phyloP scores from a whole-genome alignment of 2,797 vertebrate species.

The Eleutherodactylus coqui region DNA sequence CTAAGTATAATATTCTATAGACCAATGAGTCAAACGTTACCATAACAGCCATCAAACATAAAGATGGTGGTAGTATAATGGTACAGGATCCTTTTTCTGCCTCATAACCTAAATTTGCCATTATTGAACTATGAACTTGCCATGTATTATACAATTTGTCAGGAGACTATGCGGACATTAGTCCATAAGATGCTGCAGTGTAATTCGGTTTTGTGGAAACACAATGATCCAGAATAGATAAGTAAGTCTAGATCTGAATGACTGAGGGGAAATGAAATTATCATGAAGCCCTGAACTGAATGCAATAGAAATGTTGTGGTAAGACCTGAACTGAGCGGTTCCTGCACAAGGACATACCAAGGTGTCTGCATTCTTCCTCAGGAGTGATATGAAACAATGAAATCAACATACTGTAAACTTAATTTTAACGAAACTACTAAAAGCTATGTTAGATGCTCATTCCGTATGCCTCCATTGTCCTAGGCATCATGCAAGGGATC shows the following conservation, averaged over 20 bases:
- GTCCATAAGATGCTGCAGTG: not conserved
- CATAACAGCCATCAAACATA: not conserved
- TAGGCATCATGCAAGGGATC: too few species aligned
- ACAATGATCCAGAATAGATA: not conserved
- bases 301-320: not conserved
- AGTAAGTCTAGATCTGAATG: not conserved
- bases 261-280: not conserved
- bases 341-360: not conserved
- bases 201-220: not conserved
- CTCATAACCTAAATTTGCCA: not conserved
- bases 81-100: not conserved
- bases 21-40: not conserved
- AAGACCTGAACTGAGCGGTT: not conserved
- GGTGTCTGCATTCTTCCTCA: not conserved
- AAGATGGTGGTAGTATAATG: not conserved
- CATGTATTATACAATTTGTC: not conserved
- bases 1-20: not conserved
- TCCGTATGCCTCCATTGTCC: not conserved
- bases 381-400: not conserved
- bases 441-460: not conserved
- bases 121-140: not conserved
- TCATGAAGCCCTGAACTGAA: not conserved
- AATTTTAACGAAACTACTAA: not conserved
- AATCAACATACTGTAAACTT: not conserved
- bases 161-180: not conserved